Conservation (phyloP, 2,888 invertebrate genomes). For the Teleiodes luculella region DNA sequence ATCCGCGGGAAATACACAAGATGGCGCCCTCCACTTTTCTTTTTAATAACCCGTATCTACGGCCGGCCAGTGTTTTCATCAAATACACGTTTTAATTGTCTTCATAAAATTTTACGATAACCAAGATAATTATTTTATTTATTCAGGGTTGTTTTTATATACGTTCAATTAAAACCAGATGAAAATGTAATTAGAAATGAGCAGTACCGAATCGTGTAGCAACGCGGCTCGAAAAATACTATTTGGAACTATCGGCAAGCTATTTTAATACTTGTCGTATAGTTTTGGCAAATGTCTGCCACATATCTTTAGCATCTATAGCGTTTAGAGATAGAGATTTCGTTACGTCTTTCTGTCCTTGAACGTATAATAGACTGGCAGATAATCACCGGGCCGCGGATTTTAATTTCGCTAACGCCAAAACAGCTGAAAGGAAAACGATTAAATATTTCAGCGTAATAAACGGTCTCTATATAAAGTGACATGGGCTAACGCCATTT, state of each 20-base stretch:
- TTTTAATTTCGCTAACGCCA: no score
- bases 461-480: no score
- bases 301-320: neutral
- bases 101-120: neutral
- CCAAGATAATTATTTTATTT: no score
- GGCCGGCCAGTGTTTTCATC: constrained; percentile 5
- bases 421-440: no score
- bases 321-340: neutral
- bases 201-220: neutral
- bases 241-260: constrained; percentile 8
- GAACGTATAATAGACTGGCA: neutral
- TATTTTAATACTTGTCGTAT: constrained; percentile 24
- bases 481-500: no score
- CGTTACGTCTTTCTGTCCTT: neutral
- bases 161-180: no score
- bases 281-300: constrained; percentile 25
- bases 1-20: constrained; percentile 48
- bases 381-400: no score
- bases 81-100: neutral
- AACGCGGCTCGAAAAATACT: neutral
- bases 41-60: constrained; percentile 15
- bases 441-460: no score
- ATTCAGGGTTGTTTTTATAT: no score
- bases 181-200: neutral
- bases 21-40: constrained; percentile 46